Base-by-base conservation (phyloP, 2,797 vertebrate genomes). In the Anniella stebbinsi region DNA sequence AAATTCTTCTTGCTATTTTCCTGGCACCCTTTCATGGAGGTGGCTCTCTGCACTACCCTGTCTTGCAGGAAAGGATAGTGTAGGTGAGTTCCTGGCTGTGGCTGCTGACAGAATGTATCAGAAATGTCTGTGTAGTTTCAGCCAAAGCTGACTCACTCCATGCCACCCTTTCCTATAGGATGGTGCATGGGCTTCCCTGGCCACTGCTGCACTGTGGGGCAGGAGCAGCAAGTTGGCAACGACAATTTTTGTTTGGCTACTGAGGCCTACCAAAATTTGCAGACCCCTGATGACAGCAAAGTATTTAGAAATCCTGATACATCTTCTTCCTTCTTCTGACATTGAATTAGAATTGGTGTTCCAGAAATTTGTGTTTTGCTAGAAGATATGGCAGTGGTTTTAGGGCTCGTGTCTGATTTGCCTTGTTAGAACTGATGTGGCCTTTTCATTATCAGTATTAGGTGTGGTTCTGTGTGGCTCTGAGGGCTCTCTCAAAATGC, bases 401-500 rank as follows among this genome's bases (percentile, higher is more conserved):
- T 76, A 45, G 38, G 23, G 28, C 75, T 76, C 38, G 45, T 76
- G 8, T 87, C 36, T 63, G 72, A 73, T 30, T 63, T 86, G 3
- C 10, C 11, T 45, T 41, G 2, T 41, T 76, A 30, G 11, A 38
- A 41, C 23, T 63, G 41, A 87, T 30, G 11, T 30, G n/a, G 25
- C 21, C 4, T 38, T 69, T 69, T 70, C 10, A 15, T 80, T 80
- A 70, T 36, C 25, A 23, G 45, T 48, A 69, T 51, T 80, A 41
- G 63, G 63, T 86, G 72, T 38, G 36, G 36, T 17, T 87, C 72
- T 76, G 17, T 87, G 85, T 63, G 17, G 70, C 84, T n/a, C 60
- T 67, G 30, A 67, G 21, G 45, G 63, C 23, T 87, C 80, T 87
- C n/a, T 80, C 76, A 87, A 57, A 86, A 70, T 15, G 23, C 67